These are phyloP conservation scores for Drosophila suboccidentalis DNA, from an alignment of 2,888 invertebrate genomes.

Conservation along the genomic window DNA sequence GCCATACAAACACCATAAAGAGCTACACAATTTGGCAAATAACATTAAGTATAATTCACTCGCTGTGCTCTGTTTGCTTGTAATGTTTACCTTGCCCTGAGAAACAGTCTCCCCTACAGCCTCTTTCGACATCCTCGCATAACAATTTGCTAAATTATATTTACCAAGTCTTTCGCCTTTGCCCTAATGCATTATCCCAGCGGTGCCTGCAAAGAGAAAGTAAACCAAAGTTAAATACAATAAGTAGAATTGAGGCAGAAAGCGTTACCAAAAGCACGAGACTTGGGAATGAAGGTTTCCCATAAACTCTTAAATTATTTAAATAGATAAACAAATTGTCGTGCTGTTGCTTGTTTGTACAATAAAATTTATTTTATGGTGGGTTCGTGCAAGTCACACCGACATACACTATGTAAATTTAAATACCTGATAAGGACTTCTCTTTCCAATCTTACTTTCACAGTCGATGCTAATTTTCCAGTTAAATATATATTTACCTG, in stretches of 20 bases:
- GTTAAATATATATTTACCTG: slow-evolving; percentile 43
- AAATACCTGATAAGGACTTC: too few species aligned
- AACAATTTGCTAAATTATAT: slow-evolving; percentile 41
- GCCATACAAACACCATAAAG: not conserved
- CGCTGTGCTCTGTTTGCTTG: slow-evolving; percentile 23
- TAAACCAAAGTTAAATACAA: slow-evolving; percentile 21
- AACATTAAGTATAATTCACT: slow-evolving; percentile 36
- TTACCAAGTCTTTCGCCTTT: slow-evolving; percentile 42
- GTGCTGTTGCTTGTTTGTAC: slow-evolving; percentile 24
- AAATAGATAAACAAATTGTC: slow-evolving; percentile 28
- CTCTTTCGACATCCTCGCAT: not conserved
- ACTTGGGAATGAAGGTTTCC: not conserved
- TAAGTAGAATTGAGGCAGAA: not conserved
- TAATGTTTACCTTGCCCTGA: slow-evolving; percentile 24
- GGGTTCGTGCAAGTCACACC: not conserved
- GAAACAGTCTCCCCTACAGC: not conserved
- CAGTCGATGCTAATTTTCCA: slow-evolving; percentile 11
- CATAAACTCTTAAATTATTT: slow-evolving; percentile 17
- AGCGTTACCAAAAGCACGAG: not conserved
- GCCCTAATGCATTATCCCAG: slow-evolving; percentile 42
- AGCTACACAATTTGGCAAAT: slow-evolving; percentile 26
- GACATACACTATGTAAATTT: too few species aligned
- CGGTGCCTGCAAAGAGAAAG: slow-evolving; percentile 47
- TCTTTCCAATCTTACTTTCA: too few species aligned
- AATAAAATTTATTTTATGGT: slow-evolving; percentile 22